Percentiles rank a stretch among this genome's conserved stretches.
Conservation (phyloP, 2,113 vertebrate genomes). For the Tor tambroides region DNA sequence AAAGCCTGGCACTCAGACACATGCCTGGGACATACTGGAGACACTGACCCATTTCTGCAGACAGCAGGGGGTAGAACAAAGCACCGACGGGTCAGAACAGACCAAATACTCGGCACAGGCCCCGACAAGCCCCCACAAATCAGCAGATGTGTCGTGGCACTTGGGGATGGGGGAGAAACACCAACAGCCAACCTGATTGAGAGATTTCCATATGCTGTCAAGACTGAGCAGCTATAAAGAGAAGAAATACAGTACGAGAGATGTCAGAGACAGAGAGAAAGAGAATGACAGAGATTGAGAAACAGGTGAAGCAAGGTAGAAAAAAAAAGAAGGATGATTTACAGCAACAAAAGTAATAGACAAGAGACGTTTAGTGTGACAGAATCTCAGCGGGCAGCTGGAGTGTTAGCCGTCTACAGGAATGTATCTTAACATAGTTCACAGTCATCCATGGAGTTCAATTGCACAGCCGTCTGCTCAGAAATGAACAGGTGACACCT, state of each 20-base stretch:
- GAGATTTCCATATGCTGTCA: background rate
- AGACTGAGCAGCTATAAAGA: slow-evolving; percentile 3
- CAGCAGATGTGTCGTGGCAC: background rate
- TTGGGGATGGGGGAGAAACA: slow-evolving; percentile 6
- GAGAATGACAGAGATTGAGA: background rate
- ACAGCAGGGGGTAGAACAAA: slow-evolving; percentile 34
- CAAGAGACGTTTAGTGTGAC: slow-evolving; percentile 26
- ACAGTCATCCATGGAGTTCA: slow-evolving; percentile 36
- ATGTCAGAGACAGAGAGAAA: background rate
- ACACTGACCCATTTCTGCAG: slow-evolving; percentile 47
- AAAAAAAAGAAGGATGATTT: background rate
- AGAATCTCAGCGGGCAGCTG: slow-evolving; percentile 49
- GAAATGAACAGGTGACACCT: slow-evolving; percentile 26
- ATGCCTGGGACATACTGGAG: slow-evolving; percentile 36
- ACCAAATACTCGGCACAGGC: slow-evolving; percentile 35
- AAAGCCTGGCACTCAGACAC: slow-evolving; percentile 29
- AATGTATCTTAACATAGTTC: slow-evolving; percentile 51
- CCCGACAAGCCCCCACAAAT: slow-evolving; percentile 34
- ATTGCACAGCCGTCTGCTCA: slow-evolving; percentile 56
- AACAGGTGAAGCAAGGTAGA: background rate
- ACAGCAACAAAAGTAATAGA: background rate
- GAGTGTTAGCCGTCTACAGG: slow-evolving; percentile 3
- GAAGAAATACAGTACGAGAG: background rate
- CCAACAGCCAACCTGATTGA: background rate
- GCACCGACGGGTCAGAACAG: slow-evolving; percentile 15